Conservation (phyloP, 2,113 vertebrate species). For the Patagioenas fasciata region DNA sequence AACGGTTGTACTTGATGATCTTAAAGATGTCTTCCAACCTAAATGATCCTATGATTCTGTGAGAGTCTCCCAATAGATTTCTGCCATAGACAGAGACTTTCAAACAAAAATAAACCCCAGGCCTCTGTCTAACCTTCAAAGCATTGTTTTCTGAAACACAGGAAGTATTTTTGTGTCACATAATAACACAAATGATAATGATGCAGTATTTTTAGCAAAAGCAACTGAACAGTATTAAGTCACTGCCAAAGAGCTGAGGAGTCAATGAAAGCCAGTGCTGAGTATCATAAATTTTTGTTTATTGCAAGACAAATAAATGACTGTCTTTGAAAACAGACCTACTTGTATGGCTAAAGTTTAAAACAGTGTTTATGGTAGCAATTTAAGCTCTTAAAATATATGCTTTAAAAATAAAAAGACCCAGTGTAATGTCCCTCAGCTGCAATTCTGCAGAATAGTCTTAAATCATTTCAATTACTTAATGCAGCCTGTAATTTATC, state of each 20-base stretch:
- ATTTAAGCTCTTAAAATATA: slow-evolving; percentile 68
- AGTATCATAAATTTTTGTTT: slow-evolving; percentile 71
- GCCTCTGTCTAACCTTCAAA: slow-evolving; percentile 10
- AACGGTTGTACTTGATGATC: too few species aligned
- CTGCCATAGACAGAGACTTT: neutral
- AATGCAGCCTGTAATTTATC: slow-evolving; percentile 70
- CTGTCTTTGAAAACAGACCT: slow-evolving; percentile 35
- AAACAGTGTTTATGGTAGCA: slow-evolving; percentile 63
- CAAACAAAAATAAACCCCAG: slow-evolving; percentile 6
- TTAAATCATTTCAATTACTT: slow-evolving; percentile 68
- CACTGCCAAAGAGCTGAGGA: slow-evolving; percentile 27
- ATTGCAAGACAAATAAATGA: slow-evolving; percentile 60
- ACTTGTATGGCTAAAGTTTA: slow-evolving; percentile 51
- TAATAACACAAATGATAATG: slow-evolving; percentile 33
- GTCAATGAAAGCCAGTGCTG: slow-evolving; percentile 39
- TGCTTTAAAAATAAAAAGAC: slow-evolving; percentile 58
- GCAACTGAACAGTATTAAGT: slow-evolving; percentile 38
- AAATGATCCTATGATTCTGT: too few species aligned
- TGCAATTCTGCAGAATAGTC: slow-evolving; percentile 31
- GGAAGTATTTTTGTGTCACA: slow-evolving; percentile 40
- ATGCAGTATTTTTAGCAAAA: slow-evolving; percentile 33
- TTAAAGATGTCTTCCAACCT: too few species aligned
- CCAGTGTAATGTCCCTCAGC: slow-evolving; percentile 57
- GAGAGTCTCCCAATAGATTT: neutral
- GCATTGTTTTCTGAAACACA: slow-evolving; percentile 48